These are phyloP conservation scores for Hydrocynus forskahlii DNA, from an alignment of 2,797 vertebrate species.

Conservation along the genomic window DNA sequence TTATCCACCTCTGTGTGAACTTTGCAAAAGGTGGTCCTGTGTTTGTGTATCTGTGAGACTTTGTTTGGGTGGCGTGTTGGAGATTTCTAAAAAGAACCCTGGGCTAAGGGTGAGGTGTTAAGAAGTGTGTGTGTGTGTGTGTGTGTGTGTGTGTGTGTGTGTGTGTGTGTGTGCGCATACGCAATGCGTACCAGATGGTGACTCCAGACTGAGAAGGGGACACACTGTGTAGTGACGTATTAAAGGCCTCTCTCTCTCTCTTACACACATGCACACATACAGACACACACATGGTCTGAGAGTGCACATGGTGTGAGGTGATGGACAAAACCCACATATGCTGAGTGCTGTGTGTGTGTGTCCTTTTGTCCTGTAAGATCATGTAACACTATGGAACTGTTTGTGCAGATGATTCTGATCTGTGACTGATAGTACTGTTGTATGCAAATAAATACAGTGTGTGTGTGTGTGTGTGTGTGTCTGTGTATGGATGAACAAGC, in stretches of 20 bases:
- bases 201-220: conserved; percentile 31
- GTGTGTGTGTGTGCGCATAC: background rate
- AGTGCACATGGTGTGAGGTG: background rate
- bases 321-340: background rate
- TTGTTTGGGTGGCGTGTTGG: background rate
- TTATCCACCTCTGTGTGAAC: too few species aligned
- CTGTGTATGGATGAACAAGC: background rate
- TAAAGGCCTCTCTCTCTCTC: background rate
- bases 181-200: conserved; percentile 34
- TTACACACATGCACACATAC: conserved; percentile 16
- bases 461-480: background rate
- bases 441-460: background rate
- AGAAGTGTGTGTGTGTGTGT: background rate
- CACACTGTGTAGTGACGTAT: conserved; percentile 41
- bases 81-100: background rate
- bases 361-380: background rate
- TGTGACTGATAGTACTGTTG: background rate
- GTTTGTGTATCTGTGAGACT: conserved; percentile 7
- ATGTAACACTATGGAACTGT: background rate
- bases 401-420: background rate
- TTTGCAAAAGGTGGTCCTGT: too few species aligned
- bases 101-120: background rate
- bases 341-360: background rate
- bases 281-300: background rate
- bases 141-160: background rate